Percentiles rank a stretch among this genome's conserved stretches.
Evolutionary conservation across 30 jellyfish, hydroid and myxozoan genomes (phyloP).

Genomic region (Aurelia sp.): DNA sequence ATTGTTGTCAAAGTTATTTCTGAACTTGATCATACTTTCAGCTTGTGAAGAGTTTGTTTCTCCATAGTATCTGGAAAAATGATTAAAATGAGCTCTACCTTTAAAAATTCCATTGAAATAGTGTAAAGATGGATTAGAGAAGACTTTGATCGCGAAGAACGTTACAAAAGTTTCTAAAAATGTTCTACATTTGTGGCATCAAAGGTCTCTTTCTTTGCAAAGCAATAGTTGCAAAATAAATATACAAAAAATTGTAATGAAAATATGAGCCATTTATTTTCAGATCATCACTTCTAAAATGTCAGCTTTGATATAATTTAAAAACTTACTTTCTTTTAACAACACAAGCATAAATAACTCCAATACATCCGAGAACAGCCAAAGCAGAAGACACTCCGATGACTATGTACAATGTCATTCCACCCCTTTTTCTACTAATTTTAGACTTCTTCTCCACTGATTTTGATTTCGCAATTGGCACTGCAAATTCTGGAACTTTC

Average conservation of each 20-base stretch:
- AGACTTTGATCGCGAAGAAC: no score
- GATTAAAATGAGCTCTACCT: no score
- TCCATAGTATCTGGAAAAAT: constrained; percentile 44
- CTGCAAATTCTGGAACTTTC: constrained; percentile 64
- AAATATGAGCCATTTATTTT: no score
- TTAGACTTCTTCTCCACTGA: background rate
- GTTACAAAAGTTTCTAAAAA: no score
- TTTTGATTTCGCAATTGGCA: background rate
- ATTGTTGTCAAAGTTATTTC: constrained; percentile 62
- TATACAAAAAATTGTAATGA: no score
- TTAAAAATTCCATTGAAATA: no score
- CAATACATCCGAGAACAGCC: constrained; percentile 58
- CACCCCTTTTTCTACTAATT: background rate
- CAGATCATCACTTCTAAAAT: no score
- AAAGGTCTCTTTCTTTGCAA: no score
- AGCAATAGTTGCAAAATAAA: no score
- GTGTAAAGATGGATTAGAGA: no score
- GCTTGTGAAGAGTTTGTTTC: constrained; percentile 58
- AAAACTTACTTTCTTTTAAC: constrained; percentile 57
- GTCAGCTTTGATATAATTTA: no score
- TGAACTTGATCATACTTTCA: constrained; percentile 66
- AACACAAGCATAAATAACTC: constrained; percentile 52
- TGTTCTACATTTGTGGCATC: no score
- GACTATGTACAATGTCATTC: constrained; percentile 50
- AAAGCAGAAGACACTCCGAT: constrained; percentile 60